Conservation (phyloP, 2,113 vertebrate genomes). For the Canis aureus region DNA sequence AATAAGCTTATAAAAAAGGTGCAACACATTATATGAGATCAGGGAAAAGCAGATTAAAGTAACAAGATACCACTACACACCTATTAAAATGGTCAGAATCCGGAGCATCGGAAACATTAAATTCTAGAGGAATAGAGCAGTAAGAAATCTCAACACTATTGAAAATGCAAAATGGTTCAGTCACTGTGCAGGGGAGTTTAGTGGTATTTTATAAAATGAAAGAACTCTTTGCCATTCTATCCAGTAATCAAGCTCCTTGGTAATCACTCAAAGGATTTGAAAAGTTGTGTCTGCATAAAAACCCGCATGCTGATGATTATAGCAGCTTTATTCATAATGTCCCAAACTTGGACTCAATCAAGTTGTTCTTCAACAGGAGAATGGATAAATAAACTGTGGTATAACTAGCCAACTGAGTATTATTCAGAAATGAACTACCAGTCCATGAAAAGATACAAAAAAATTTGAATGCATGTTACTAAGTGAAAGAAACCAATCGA, state of each 20-base stretch:
- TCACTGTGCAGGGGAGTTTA: background rate
- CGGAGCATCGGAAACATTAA: background rate
- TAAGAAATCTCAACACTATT: background rate
- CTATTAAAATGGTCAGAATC: background rate
- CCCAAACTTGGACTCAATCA: background rate
- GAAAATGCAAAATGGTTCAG: background rate
- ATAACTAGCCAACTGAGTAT: background rate
- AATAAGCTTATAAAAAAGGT: background rate
- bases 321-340: background rate
- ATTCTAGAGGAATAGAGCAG: background rate
- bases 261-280: background rate
- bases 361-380: background rate
- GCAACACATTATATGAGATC: background rate
- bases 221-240: background rate
- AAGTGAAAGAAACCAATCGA: background rate
- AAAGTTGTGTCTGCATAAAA: background rate
- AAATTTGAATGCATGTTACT: background rate
- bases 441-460: background rate
- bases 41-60: background rate
- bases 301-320: background rate
- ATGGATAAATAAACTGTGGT: background rate
- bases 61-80: background rate
- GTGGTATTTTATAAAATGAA: background rate
- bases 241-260: background rate
- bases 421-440: background rate